These are phyloP conservation scores for Tragopan temminckii DNA, from an alignment of 2,797 vertebrate species.

Conservation along the genomic window DNA sequence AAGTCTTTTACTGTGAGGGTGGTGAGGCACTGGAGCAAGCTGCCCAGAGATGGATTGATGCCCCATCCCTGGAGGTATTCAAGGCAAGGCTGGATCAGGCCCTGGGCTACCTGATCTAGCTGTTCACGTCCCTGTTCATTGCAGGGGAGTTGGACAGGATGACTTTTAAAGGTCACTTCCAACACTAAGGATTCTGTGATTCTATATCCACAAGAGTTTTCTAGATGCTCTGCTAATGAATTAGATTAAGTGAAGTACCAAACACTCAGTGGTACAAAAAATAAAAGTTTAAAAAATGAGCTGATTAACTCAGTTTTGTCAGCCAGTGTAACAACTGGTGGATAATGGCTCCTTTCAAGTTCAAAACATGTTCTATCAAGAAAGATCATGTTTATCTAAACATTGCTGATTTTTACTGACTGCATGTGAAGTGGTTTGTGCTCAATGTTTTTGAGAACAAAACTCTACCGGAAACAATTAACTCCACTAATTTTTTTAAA, in stretches of 20 bases:
- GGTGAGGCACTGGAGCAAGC: no score
- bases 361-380: not conserved
- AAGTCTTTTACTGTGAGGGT: no score
- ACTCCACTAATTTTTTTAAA: not conserved
- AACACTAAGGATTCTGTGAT: no score
- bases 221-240: not conserved
- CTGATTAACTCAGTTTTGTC: slow-evolving; percentile 3
- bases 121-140: no score
- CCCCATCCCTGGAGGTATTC: no score
- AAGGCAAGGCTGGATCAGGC: no score
- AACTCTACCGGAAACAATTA: not conserved
- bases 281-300: not conserved
- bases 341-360: not conserved
- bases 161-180: no score
- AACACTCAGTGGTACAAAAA: not conserved
- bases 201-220: not conserved
- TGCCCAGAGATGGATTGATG: no score
- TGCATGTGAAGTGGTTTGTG: not conserved
- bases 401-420: not conserved
- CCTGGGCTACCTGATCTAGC: no score
- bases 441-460: not conserved
- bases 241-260: not conserved
- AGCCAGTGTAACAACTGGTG: not conserved
- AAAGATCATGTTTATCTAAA: not conserved
- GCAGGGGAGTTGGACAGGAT: no score